Percentiles rank a stretch among this genome's conserved stretches.
phyloP scores from a whole-genome alignment of 2,888 invertebrate species.

The Melinaea marsaeus region DNA sequence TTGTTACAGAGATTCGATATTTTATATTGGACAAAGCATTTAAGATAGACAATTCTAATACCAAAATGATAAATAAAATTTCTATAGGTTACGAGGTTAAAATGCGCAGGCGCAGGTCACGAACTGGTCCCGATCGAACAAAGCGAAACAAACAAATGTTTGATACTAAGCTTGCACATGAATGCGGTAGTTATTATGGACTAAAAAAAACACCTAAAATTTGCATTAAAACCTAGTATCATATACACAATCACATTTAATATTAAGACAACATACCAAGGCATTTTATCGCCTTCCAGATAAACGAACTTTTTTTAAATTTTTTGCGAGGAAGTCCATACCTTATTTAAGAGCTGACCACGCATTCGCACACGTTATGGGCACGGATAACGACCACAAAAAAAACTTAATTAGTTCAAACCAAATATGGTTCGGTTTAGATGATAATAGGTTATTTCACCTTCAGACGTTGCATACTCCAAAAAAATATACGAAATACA shows the following conservation, averaged over 20 bases:
- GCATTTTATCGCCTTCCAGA: constrained; percentile 15
- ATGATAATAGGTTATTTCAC: not conserved
- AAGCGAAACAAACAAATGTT: constrained; percentile 17
- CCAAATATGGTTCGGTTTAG: not conserved
- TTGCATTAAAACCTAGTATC: not conserved
- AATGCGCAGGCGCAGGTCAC: constrained; percentile 20
- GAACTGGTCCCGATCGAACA: constrained; percentile 28
- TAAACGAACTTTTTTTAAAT: constrained; percentile 18
- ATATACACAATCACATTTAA: not conserved
- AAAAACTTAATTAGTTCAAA: constrained; percentile 8
- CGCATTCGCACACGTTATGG: constrained; percentile 20
- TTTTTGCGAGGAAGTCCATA: constrained; percentile 24
- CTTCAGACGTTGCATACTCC: not conserved
- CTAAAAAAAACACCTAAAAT: not conserved
- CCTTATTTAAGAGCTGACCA: constrained; percentile 18
- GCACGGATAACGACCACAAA: constrained; percentile 13
- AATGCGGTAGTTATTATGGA: constrained; percentile 11
- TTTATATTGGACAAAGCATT: too few relatives aligned
- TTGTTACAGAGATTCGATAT: too few relatives aligned
- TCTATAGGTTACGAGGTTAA: not conserved
- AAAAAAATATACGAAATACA: not conserved
- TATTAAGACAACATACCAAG: not conserved
- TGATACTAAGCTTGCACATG: constrained; percentile 12
- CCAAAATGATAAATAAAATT: constrained; percentile 6
- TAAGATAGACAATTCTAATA: not conserved